Percentiles rank a stretch among this genome's conserved stretches.
Conservation (phyloP, 1,140 invertebrate species). For the Aricia agestis region DNA sequence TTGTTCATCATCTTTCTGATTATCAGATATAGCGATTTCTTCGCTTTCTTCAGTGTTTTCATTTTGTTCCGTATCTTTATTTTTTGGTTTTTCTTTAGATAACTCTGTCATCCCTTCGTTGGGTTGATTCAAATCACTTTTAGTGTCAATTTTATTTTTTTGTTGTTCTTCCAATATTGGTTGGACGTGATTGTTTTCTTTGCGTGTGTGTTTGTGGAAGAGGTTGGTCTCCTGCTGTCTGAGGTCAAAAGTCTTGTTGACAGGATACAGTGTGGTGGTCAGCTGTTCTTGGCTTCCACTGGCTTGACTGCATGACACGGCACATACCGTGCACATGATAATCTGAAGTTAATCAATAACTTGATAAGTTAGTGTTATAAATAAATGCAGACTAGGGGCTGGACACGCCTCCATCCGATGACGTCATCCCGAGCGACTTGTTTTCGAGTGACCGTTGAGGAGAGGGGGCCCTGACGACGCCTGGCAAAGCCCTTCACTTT, state of each 20-base stretch:
- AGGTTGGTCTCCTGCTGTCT: neutral
- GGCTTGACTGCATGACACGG: neutral
- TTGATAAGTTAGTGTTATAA: too few relatives aligned
- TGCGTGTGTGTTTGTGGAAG: neutral
- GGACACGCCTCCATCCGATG: neutral
- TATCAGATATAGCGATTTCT: constrained; percentile 5
- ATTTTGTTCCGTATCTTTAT: neutral
- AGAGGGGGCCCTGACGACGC: too few relatives aligned
- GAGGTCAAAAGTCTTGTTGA: constrained; percentile 1
- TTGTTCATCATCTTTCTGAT: neutral
- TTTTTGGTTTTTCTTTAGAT: neutral
- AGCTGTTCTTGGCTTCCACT: neutral
- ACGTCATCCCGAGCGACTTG: too few relatives aligned
- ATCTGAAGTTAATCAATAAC: too few relatives aligned
- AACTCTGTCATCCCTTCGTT: neutral
- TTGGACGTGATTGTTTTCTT: neutral
- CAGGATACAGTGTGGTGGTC: neutral
- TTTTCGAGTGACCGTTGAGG: too few relatives aligned
- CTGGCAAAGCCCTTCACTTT: too few relatives aligned
- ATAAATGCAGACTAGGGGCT: neutral
- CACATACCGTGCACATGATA: neutral
- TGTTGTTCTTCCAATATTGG: neutral
- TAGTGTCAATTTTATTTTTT: neutral
- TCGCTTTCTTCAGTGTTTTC: neutral
- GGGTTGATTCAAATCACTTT: neutral